Base-by-base conservation (phyloP, 2,113 vertebrate species). In the Eptesicus fuscus region DNA sequence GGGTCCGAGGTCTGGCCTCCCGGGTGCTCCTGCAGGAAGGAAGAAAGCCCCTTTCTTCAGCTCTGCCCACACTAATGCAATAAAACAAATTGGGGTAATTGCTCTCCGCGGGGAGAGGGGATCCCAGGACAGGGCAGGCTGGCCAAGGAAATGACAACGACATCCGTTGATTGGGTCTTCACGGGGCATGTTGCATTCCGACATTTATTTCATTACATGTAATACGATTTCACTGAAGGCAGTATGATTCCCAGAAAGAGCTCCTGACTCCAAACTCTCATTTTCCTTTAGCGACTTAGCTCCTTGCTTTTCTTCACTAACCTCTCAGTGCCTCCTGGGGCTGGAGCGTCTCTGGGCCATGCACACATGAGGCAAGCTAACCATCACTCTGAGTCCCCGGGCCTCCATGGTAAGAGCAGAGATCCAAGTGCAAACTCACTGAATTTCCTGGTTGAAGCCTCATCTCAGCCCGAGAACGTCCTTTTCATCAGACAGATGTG, bases 1-100 rank as follows among this genome's bases (percentile, higher is more conserved):
- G 98, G 97, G 96, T 70, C 94, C 83, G 96, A 96, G 97, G 98
- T 96, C 35, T 85, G 94, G 94, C 95, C 96, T 63, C 91, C 94
- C 32, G 71, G 1, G 69, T 91, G 91, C 69, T 95, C 67, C 71
- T 76, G 88, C 35, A 77, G 95, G 97, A 98, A 97, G 96, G 97
- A 96, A 98, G 98, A 98, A 98, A 98, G 98, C 73, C 74, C 95
- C 93, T 98, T 98, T 98, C 98, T 98, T 97, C 88, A 84, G 90
- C 95, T 87, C 97, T 91, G 90, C 98, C 98, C 97, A 96, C 86
- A 79, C 97, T 98, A 97, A 98, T 97, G 98, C 95, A 95, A 98
- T 98, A 96, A 98, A 98, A 96, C 98, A 94, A 98, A 98, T 98
- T 97, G 97, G 98, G 97, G 96, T 96, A 97, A 98, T 97, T 95